Evolutionary conservation across 2,113 vertebrate genomes (phyloP).

Genomic region (Zosterops lateralis): DNA sequence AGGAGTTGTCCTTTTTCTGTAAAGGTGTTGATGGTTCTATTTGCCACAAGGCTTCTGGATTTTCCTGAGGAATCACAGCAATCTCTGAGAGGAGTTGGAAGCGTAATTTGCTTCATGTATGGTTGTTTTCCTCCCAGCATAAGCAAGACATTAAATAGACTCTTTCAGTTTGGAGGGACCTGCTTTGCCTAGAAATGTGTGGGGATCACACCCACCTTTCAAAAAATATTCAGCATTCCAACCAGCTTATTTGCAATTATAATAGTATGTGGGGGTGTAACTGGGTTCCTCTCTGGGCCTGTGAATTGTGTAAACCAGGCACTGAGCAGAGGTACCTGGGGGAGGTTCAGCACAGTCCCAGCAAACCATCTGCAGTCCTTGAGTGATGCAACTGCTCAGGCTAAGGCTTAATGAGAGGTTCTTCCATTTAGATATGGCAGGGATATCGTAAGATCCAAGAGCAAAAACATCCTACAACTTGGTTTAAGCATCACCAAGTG

Average conservation of each 20-base stretch:
- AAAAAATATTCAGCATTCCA: not conserved
- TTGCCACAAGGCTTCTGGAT: not conserved
- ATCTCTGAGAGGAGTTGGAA: not conserved
- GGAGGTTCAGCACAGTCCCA: not conserved
- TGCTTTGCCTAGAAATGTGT: not conserved
- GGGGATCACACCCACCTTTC: not conserved
- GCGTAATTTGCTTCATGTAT: not conserved
- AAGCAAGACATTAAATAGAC: fast-evolving
- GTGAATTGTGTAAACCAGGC: not conserved
- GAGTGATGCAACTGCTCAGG: not conserved
- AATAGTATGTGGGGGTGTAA: not conserved
- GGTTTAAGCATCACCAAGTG: not conserved
- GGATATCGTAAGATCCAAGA: not conserved
- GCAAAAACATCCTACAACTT: fast-evolving
- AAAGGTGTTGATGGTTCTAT: not conserved
- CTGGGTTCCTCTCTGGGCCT: not conserved
- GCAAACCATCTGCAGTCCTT: not conserved
- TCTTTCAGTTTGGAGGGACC: not conserved
- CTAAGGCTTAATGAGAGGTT: not conserved
- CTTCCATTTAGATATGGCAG: not conserved
- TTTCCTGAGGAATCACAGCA: not conserved
- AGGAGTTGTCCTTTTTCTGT: not conserved
- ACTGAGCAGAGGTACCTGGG: not conserved
- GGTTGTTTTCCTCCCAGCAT: not conserved
- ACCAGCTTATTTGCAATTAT: not conserved